phyloP scores from a whole-genome alignment of 2,797 vertebrate species.

The Petrocephalus sullivani region DNA sequence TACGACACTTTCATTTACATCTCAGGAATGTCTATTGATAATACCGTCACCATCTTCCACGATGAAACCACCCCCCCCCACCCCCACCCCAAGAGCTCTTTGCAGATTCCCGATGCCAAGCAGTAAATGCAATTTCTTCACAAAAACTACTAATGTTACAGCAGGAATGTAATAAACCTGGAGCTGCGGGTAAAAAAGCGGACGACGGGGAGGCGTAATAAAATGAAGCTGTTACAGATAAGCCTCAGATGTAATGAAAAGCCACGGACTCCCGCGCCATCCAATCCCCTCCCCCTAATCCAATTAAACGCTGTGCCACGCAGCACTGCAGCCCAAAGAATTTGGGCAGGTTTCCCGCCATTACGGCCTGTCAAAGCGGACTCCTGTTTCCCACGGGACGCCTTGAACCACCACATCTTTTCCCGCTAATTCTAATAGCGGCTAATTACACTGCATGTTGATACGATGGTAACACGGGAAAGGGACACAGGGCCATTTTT shows the following conservation, averaged over 20 bases:
- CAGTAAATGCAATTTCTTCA: conserved; percentile 7
- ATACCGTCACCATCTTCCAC: background rate
- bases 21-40: background rate
- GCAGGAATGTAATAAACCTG: background rate
- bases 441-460: background rate
- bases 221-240: conserved; percentile 6
- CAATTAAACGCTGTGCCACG: background rate
- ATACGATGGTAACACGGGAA: background rate
- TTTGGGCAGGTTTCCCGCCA: background rate
- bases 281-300: background rate
- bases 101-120: background rate
- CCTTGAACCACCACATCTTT: background rate
- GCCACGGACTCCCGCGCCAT: background rate
- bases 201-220: background rate
- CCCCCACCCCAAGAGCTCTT: background rate
- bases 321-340: background rate
- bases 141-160: conserved; percentile 9
- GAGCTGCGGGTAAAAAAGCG: background rate
- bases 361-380: background rate
- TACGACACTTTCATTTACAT: background rate
- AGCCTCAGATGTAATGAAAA: conserved; percentile 8
- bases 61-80: background rate
- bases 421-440: background rate
- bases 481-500: background rate
- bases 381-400: background rate